A percentile compares a stretch with the other conserved stretches of the same genome.
Conservation (phyloP, 2,797 vertebrate genomes). For the Karalla daura region DNA sequence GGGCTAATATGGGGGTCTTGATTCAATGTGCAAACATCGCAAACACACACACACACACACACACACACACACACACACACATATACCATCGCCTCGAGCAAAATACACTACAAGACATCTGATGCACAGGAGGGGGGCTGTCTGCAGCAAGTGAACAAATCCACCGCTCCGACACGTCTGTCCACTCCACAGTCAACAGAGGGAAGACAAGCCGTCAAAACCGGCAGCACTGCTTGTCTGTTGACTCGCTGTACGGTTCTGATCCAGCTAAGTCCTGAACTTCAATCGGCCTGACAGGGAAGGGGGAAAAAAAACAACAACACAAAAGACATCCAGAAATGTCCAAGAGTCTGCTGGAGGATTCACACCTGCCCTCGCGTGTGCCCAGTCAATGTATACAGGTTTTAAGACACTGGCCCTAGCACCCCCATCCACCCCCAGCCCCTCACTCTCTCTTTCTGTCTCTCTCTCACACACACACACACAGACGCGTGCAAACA, state of each 20-base stretch:
- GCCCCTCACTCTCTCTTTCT: constrained; percentile 27
- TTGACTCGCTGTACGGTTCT: constrained; percentile 59
- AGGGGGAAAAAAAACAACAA: no score
- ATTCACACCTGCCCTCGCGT: constrained; percentile 42
- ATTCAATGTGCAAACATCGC: constrained; percentile 36
- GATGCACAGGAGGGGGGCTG: constrained; percentile 69
- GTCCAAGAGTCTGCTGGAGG: constrained; percentile 39
- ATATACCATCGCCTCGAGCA: constrained; percentile 59
- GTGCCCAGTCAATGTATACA: constrained; percentile 33
- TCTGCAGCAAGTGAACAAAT: constrained; percentile 74
- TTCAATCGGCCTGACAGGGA: constrained; percentile 65
- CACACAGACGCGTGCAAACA: constrained; percentile 3
- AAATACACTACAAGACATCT: constrained; percentile 70
- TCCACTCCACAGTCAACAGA: constrained; percentile 72
- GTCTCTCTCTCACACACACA: no score
- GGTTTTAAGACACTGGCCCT: no score
- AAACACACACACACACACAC: not conserved
- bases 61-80: constrained; percentile 27
- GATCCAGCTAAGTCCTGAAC: constrained; percentile 57
- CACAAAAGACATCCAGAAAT: constrained; percentile 38
- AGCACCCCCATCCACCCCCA: constrained; percentile 13
- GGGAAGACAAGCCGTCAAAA: constrained; percentile 64
- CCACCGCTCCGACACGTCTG: constrained; percentile 71
- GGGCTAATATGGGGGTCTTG: constrained; percentile 51
- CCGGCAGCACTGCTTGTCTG: constrained; percentile 58